Percentiles rank a stretch among this genome's conserved stretches.
Conservation (phyloP, 2,113 vertebrate genomes). For the Chloebia gouldiae region DNA sequence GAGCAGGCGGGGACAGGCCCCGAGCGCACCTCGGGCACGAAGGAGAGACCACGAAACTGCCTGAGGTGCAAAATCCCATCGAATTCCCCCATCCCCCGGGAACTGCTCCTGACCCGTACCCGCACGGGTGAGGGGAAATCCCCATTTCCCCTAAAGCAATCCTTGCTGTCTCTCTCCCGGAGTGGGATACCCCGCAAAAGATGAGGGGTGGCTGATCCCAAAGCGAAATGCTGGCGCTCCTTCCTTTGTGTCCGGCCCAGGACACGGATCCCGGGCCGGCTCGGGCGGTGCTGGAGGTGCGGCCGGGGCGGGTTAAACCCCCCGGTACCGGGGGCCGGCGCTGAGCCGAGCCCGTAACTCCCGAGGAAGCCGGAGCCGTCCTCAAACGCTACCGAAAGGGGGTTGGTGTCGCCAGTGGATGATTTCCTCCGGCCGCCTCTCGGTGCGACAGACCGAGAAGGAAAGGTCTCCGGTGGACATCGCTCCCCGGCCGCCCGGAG, state of each 20-base stretch:
- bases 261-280: neutral
- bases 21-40: fast-evolving
- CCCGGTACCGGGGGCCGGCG: neutral
- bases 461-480: neutral
- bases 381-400: neutral
- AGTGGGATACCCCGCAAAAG: neutral
- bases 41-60: neutral
- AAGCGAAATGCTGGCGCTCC: neutral
- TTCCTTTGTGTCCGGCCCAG: neutral
- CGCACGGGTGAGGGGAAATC: fast-evolving
- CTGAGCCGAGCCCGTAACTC: neutral
- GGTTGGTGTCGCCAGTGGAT: neutral
- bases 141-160: neutral
- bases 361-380: neutral
- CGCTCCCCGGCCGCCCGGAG: too few species aligned
- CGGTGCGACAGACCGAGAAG: neutral
- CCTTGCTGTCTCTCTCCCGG: neutral
- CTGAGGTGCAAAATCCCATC: neutral
- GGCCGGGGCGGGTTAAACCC: neutral
- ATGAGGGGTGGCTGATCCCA: neutral
- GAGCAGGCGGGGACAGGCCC: neutral
- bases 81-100: neutral
- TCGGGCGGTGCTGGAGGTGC: neutral
- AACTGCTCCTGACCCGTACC: neutral
- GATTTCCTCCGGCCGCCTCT: neutral